Base-by-base conservation (phyloP, 2,888 invertebrate genomes). In the Pollenia labialis region DNA sequence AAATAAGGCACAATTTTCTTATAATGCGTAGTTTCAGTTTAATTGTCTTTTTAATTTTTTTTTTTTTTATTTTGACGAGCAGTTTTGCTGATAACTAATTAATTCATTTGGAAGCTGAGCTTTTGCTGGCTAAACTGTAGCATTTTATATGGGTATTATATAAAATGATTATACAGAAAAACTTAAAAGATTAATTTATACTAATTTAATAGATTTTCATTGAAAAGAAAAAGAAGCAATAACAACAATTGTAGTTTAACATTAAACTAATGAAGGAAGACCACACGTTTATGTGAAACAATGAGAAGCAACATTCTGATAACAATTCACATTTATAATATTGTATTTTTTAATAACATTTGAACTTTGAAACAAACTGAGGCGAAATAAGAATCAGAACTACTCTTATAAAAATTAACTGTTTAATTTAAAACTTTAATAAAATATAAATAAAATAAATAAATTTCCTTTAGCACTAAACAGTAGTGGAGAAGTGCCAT, bases 21-120 rank as follows among this genome's bases (percentile, higher is more conserved):
- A 80, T 16, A 85, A 80, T 87, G 87, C 87, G 87, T 87, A 87
- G 76, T 87, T 81, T 58, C 58, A 69, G 18, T 58, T 74, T 82
- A 42, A 62, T 74, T 69, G 50, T 66, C 54, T 18, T 82, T 23
- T 42, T 71, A 32, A 32, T 32, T 58, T 40, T 52, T 69, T 81
- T 71, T 23, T 81, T 50, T 44, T 71, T 71, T 58, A 6, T 48
- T 71, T 54, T 44, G 2, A 23, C 14, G 2, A 76, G 4, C 48
- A 60, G 68, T 42, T 32, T 52, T 14, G 16, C 79, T 85, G 85
- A 85, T 85, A 85, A 71, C 66, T 58, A n/a, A 71, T 72, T 58
- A n/a, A 46, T 40, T 42, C 66, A 68, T 60, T 64, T 44, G 44
- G 48, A 74, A 52, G 79, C 52, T 74, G 32, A 32, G 32, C 32